Percentiles rank a stretch among this genome's conserved stretches.
phyloP scores from a whole-genome alignment of 2,888 invertebrate genomes.

The Drosophila nigricruria region DNA sequence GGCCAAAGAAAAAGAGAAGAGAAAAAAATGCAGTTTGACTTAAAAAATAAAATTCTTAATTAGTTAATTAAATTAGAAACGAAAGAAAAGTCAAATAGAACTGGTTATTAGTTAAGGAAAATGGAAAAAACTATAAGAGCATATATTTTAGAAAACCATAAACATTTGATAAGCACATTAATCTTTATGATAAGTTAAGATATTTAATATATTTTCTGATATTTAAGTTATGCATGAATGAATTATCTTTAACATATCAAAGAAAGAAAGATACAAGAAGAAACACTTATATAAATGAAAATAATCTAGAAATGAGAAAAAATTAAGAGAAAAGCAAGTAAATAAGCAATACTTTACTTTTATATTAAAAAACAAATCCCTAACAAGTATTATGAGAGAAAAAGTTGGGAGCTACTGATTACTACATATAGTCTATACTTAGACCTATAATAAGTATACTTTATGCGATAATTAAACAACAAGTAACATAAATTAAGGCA shows the following conservation, averaged over 20 bases:
- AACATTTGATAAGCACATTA: background rate
- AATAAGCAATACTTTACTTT: background rate
- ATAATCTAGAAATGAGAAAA: background rate
- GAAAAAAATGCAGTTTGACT: background rate
- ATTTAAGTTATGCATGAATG: background rate
- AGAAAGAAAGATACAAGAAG: too few species aligned
- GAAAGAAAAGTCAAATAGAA: background rate
- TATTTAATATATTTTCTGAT: too few species aligned
- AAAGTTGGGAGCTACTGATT: background rate
- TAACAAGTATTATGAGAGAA: slow-evolving; percentile 43
- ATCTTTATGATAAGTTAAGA: background rate
- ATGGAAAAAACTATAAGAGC: background rate
- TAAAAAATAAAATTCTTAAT: background rate
- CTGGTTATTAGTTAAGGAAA: background rate
- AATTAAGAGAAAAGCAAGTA: background rate
- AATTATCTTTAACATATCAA: too few species aligned
- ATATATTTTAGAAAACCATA: background rate
- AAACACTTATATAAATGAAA: too few species aligned
- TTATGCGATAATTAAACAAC: slow-evolving; percentile 10
- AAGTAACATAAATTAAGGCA: slow-evolving; percentile 29
- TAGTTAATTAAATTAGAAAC: slow-evolving; percentile 4
- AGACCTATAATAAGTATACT: slow-evolving; percentile 1
- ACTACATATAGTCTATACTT: background rate
- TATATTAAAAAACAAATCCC: background rate
- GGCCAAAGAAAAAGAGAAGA: background rate